Conservation (phyloP, 1,140 invertebrate species). For the Lethocerus indicus region DNA sequence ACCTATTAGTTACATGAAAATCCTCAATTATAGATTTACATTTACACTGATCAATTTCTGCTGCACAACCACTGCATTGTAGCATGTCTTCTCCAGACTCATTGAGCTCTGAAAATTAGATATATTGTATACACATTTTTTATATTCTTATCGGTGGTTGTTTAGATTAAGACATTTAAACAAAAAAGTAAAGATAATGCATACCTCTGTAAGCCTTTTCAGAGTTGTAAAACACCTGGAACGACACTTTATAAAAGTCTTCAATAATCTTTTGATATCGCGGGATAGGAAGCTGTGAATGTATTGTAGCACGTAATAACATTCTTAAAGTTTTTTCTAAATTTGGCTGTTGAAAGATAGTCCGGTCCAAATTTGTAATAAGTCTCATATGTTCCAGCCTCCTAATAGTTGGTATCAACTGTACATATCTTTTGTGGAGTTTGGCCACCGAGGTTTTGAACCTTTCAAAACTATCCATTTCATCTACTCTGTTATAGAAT, state of each 20-base stretch:
- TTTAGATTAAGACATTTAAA: constrained; percentile 5
- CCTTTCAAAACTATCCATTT: constrained; percentile 37
- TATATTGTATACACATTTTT: constrained; percentile 11
- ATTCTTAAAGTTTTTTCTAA: constrained; percentile 39
- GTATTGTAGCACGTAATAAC: constrained; percentile 41
- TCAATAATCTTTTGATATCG: constrained; percentile 48
- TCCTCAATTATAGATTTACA: constrained; percentile 55
- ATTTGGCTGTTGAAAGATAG: constrained; percentile 32
- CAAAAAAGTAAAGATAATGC: constrained; percentile 16
- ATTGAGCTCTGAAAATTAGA: constrained; percentile 26
- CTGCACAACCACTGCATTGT: constrained; percentile 55
- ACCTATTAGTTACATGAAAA: constrained; percentile 62
- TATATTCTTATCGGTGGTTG: background rate
- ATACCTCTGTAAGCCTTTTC: constrained; percentile 25
- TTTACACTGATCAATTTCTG: constrained; percentile 46
- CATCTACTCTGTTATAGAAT: constrained; percentile 32
- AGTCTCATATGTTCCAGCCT: constrained; percentile 27
- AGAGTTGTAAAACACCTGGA: constrained; percentile 47
- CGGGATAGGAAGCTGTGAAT: constrained; percentile 46
- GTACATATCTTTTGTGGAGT: constrained; percentile 34
- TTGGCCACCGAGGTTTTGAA: constrained; percentile 46
- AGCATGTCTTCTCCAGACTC: constrained; percentile 34
- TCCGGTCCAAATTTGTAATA: constrained; percentile 19
- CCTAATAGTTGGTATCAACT: constrained; percentile 34
- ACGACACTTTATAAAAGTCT: constrained; percentile 57